Evolutionary conservation across 2,113 vertebrate species (phyloP), one percentile per base, ranked within the genome.

Genomic region (Cettia cetti): DNA sequence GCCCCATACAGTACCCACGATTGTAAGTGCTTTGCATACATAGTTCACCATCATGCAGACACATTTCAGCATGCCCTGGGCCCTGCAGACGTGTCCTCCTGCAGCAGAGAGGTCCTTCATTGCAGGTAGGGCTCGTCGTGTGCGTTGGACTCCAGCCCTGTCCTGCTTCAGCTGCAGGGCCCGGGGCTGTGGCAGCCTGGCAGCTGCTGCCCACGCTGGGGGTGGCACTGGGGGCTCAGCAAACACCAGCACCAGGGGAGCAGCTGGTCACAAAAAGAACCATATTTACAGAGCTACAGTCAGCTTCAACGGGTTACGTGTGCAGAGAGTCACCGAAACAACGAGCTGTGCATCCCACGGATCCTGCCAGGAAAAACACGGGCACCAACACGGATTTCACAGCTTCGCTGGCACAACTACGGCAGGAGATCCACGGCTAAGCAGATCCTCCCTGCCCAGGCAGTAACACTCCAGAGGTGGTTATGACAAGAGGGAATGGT

Each of bases 271-370:
- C 11, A 20, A 82, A 64, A 64, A 44, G 53, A 90, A 92, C 76
- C 45, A 0, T 95, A 94, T 96, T 92, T 92, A 95, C 95, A 97
- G 86, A 90, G 94, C 95, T 86, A 70, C 89, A 56, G 71, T 61
- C 18, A 70, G 83, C 95, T 84, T 78, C 49, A 10, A 61, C 0
- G 53, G 83, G 81, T 53, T 44, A 44, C 2, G 9, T 10, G 27
- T 9, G 94, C 68, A 39, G 72, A 37, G 70, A 42, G 57, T 65
- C 84, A 68, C 65, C 9, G 0, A 42, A 75, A 69, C 37, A 1
- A 65, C 4, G 15, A 83, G 93, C 87, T 64, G 91, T 20, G 72
- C 37, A 6, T 35, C 84, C 95, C 89, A 28, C 26, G 27, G 60
- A 33, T 23, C 26, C 94, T 45, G 64, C 89, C 3, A 6, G 84